Evolutionary conservation across 2,113 vertebrate genomes (phyloP), one percentile per base, ranked within the genome.

Genomic region (Monopterus albus): DNA sequence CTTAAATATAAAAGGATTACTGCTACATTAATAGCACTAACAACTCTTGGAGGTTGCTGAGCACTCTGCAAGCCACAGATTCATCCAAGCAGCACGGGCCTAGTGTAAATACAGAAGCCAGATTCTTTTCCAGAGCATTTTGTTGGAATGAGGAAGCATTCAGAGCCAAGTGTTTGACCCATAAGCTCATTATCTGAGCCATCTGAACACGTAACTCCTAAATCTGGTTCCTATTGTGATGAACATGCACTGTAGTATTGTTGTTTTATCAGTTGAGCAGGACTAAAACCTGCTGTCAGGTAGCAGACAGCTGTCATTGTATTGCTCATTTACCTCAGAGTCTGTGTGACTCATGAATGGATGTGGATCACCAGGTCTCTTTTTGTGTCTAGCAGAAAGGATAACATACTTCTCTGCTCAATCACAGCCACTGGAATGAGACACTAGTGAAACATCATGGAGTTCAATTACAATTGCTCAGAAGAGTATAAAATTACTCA

Each of bases 71-170:
- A 77, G 59, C 21, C 42, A 0, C 25, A 33, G 40, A 59, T 20
- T 23, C 43, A 52, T 47, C 33, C 38, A 73, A 52, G 45, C 31
- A 46, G 8, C 1, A 10, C 39, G 58, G 59, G 35, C 71, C 68
- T 39, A 75, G 69, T 52, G 61, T 74, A 83, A 86, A 84, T 69
- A 83, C 64, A 78, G 75, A n/a, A 65, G 60, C 75, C 46, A 45
- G 18, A 67, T 25, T 13, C 21, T 59, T 60, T 63, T 40, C 51
- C 14, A 31, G 50, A 76, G 38, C 14, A 29, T 42, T 47, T 75
- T 21, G 13, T 10, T 13, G 36, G 39, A 7, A 65, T 25, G 20
- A 7, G 25, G 7, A 60, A 17, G 7, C 11, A 43, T 18, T 21
- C 56, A 5, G 35, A 39, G 59, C 46, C 33, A 67, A 59, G 8